A percentile compares a stretch with the other conserved stretches of the same genome.
Evolutionary conservation across 2,797 vertebrate species (phyloP).

Genomic region (Cyprinella venusta): DNA sequence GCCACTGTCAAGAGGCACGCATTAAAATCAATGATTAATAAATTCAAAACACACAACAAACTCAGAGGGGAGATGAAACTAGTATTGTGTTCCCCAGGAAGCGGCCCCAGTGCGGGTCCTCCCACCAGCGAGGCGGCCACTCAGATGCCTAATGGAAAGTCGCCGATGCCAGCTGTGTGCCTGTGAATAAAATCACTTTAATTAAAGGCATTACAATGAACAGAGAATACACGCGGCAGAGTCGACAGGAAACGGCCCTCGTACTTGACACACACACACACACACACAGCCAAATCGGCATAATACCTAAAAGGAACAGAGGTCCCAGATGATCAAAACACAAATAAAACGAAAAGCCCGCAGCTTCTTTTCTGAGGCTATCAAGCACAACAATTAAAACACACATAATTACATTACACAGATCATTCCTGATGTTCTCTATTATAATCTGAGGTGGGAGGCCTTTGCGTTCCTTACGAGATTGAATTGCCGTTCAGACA

Average conservation of each 20-base stretch:
- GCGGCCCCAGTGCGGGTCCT: constrained; percentile 81
- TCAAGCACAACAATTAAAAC: constrained; percentile 48
- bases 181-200: constrained; percentile 89
- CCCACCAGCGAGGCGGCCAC: constrained; percentile 80
- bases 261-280: constrained; percentile 67
- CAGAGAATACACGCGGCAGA: constrained; percentile 77
- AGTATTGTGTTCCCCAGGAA: constrained; percentile 82
- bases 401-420: constrained; percentile 46
- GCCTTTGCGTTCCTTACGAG: constrained; percentile 5
- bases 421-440: constrained; percentile 46
- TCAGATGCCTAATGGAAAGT: constrained; percentile 86
- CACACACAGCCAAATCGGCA: constrained; percentile 54
- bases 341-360: constrained; percentile 75
- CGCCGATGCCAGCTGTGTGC: constrained; percentile 84
- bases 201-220: constrained; percentile 87
- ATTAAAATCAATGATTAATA: constrained; percentile 90
- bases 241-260: constrained; percentile 78
- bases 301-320: constrained; percentile 77
- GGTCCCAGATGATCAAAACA: constrained; percentile 70
- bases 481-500: constrained; percentile 46
- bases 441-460: constrained; percentile 43
- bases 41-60: constrained; percentile 90
- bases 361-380: constrained; percentile 61
- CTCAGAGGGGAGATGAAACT: constrained; percentile 86
- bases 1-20: constrained; percentile 83